A percentile compares a stretch with the other conserved stretches of the same genome.
Conservation (phyloP, 2,113 vertebrate species). For the Dasyornis broadbenti region DNA sequence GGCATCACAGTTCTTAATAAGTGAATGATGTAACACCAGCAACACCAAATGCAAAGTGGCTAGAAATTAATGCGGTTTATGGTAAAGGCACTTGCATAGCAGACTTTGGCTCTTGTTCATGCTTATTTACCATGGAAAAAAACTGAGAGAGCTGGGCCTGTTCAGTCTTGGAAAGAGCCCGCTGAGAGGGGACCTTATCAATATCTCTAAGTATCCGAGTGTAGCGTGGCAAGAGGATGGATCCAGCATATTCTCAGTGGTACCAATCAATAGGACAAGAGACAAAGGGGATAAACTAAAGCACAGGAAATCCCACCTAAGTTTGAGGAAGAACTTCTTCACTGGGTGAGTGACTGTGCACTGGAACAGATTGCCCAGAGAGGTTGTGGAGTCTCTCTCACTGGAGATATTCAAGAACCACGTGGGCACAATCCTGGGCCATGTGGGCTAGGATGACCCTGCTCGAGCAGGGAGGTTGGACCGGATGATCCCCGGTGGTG, state of each 20-base stretch:
- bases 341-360: fast-evolving
- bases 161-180: neutral
- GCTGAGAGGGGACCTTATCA: neutral
- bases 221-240: neutral
- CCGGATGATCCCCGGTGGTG: neutral
- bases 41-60: neutral
- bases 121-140: neutral
- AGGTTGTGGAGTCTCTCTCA: neutral
- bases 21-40: neutral
- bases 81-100: neutral
- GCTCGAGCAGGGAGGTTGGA: neutral
- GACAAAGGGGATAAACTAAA: neutral
- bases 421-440: neutral
- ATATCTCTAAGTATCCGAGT: too few relatives aligned
- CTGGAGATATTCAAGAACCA: neutral
- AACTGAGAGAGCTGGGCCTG: neutral
- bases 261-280: neutral
- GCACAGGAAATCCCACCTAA: neutral
- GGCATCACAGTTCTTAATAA: neutral
- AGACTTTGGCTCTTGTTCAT: neutral
- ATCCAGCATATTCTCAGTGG: neutral
- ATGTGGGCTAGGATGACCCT: neutral
- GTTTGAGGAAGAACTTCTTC: neutral
- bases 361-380: neutral
- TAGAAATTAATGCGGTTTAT: neutral